Percentiles rank a stretch among this genome's conserved stretches.
Evolutionary conservation across 2,888 invertebrate genomes (phyloP).

Genomic region (Mesorhabditis belari): DNA sequence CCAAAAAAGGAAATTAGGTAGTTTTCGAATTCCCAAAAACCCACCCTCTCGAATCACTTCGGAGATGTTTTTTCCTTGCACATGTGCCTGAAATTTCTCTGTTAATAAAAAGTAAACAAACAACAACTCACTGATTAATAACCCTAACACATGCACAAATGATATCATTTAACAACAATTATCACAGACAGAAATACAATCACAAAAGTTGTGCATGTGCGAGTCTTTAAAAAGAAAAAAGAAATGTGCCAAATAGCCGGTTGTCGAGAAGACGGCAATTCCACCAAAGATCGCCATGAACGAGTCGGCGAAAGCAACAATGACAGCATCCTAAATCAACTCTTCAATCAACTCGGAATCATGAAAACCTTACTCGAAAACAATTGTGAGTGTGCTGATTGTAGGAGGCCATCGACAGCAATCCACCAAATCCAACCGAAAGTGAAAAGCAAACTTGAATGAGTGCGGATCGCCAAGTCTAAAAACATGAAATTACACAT

Average conservation of each 20-base stretch:
- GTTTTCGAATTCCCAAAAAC: too few relatives aligned
- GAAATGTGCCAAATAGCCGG: conserved; percentile 37
- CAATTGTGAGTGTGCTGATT: conserved; percentile 38
- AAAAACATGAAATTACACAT: too few relatives aligned
- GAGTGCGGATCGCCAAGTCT: conserved; percentile 42
- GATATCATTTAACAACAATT: too few relatives aligned
- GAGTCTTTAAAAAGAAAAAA: too few relatives aligned
- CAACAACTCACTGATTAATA: too few relatives aligned
- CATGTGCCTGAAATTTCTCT: too few relatives aligned
- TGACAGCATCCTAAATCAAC: conserved; percentile 30
- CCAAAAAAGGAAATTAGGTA: conserved; percentile 39
- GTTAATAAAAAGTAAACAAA: too few relatives aligned
- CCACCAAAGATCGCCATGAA: conserved; percentile 34
- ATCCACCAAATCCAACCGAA: conserved; percentile 43
- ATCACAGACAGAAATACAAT: too few relatives aligned
- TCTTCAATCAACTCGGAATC: background rate
- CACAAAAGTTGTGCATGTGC: too few relatives aligned
- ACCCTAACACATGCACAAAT: too few relatives aligned
- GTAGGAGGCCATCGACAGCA: conserved; percentile 41
- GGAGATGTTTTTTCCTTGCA: too few relatives aligned
- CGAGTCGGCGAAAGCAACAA: conserved; percentile 42
- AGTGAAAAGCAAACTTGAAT: conserved; percentile 45
- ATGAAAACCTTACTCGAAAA: conserved; percentile 16
- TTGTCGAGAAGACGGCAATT: conserved; percentile 33
- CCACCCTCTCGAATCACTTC: too few relatives aligned